Conservation (phyloP, 2,797 vertebrate species). For the Otolemur crassicaudatus region DNA sequence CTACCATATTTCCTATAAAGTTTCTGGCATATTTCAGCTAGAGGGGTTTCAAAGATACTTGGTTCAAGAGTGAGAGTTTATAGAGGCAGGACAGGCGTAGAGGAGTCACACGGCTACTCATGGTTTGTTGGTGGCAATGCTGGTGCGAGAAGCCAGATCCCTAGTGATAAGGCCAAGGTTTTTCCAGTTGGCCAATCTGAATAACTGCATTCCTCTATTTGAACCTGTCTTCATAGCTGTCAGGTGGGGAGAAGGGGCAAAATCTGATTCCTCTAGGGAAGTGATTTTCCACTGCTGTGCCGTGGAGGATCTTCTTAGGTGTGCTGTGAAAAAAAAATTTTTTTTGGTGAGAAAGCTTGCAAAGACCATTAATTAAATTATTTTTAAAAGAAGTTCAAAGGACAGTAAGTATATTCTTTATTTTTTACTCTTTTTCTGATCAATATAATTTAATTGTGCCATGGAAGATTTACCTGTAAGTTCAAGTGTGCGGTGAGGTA, state of each 20-base stretch:
- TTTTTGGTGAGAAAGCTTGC: no score
- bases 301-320: no score
- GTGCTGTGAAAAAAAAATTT: no score
- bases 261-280: not conserved
- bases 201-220: not conserved
- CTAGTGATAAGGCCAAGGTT: not conserved
- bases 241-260: not conserved
- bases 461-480: no score
- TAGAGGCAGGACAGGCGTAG: not conserved
- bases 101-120: not conserved
- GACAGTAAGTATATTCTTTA: no score
- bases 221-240: not conserved
- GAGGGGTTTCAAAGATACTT: not conserved
- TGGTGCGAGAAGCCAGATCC: not conserved
- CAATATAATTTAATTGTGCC: no score
- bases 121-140: not conserved
- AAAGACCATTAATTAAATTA: no score
- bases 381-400: no score
- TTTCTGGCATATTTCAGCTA: not conserved
- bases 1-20: not conserved
- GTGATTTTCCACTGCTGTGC: no score
- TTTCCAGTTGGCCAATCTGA: not conserved
- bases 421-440: no score
- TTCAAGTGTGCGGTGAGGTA: no score
- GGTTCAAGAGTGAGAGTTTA: not conserved